These are phyloP conservation scores for Macquaria australasica DNA, from an alignment of 2,113 vertebrate genomes.

Conservation along the genomic window DNA sequence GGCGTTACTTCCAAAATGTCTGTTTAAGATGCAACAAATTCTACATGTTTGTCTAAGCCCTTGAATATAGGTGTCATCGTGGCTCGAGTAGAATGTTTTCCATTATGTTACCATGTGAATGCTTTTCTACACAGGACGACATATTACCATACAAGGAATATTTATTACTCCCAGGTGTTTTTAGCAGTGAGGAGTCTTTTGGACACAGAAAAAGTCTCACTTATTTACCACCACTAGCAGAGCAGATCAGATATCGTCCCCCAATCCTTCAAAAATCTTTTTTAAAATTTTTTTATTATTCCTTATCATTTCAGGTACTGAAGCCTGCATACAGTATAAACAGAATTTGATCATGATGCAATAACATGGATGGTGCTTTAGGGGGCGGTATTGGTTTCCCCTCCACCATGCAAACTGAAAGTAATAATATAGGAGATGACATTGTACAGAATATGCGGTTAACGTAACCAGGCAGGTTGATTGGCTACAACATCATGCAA, in stretches of 20 bases:
- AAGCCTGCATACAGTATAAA: conserved; percentile 21
- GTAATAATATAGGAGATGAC: conserved; percentile 22
- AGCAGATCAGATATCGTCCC: neutral
- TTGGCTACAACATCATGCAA: conserved; percentile 1
- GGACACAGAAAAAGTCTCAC: conserved; percentile 12
- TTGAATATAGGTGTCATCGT: neutral
- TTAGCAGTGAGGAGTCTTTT: conserved; percentile 38
- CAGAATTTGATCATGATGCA: conserved; percentile 65
- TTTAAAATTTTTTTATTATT: conserved; percentile 12
- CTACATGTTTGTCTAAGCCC: conserved; percentile 14
- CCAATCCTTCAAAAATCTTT: neutral
- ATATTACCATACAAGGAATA: conserved; percentile 53
- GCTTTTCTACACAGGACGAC: conserved; percentile 38
- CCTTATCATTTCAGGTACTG: neutral
- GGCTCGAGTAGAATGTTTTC: conserved; percentile 23
- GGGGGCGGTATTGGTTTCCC: conserved; percentile 69
- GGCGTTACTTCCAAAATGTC: conserved; percentile 12
- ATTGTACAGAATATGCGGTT: neutral
- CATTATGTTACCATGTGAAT: conserved; percentile 39
- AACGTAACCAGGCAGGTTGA: neutral
- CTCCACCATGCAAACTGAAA: conserved; percentile 20
- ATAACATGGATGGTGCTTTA: conserved; percentile 67
- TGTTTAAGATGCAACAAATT: conserved; percentile 33
- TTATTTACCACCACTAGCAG: conserved; percentile 2
- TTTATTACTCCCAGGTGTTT: conserved; percentile 57